Percentiles rank a stretch among this genome's conserved stretches.
Evolutionary conservation across 1,140 invertebrate genomes (phyloP).

Genomic region (Lycorma delicatula): DNA sequence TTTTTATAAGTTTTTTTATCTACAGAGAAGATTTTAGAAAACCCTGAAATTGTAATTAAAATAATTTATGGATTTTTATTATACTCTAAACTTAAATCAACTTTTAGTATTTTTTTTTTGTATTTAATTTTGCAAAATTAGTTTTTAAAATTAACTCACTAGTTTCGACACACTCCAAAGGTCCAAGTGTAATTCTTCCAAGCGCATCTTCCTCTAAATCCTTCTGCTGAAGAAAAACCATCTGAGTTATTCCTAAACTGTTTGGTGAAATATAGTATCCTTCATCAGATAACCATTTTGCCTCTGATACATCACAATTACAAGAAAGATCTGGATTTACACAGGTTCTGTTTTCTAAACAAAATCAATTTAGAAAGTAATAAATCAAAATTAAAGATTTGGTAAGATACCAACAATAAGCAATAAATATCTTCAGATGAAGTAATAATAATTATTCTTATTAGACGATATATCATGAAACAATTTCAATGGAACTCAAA

Average conservation of each 20-base stretch:
- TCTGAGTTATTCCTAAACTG: constrained; percentile 79
- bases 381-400: too few species aligned
- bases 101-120: too few species aligned
- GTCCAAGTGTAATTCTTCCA: constrained; percentile 78
- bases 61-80: background rate
- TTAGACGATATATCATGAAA: too few species aligned
- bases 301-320: constrained; percentile 71
- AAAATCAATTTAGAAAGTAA: too few species aligned
- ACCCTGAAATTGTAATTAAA: constrained; percentile 1
- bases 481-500: too few species aligned
- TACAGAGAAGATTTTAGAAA: too few species aligned
- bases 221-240: constrained; percentile 81
- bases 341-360: constrained; percentile 64
- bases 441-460: too few species aligned
- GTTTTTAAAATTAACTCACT: constrained; percentile 55
- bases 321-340: constrained; percentile 70
- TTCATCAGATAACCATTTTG: constrained; percentile 80
- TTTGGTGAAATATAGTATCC: constrained; percentile 68
- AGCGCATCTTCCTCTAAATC: constrained; percentile 70
- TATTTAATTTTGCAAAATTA: constrained; percentile 17
- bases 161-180: constrained; percentile 87
- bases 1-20: too few species aligned
- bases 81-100: constrained; percentile 7
- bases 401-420: too few species aligned
- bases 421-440: too few species aligned